A percentile compares a stretch with the other conserved stretches of the same genome.
Conservation (phyloP, 2,888 invertebrate species). For the Orthosia incerta region DNA sequence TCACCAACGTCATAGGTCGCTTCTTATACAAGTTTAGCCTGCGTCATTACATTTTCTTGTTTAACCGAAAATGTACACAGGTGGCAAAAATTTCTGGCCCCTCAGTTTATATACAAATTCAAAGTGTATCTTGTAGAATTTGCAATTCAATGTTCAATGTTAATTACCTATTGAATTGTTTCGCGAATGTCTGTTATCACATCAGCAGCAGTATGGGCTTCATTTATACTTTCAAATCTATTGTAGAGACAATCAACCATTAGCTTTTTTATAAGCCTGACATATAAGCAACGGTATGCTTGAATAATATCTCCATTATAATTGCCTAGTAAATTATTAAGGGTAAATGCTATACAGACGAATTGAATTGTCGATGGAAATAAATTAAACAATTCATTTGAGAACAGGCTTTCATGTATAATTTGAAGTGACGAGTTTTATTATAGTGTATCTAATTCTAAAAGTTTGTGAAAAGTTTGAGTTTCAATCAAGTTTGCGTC, state of each 20-base stretch:
- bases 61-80: constrained; percentile 24
- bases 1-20: constrained; percentile 1
- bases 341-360: background rate
- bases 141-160: constrained; percentile 69
- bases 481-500: constrained; percentile 9
- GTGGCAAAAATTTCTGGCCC: constrained; percentile 30
- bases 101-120: constrained; percentile 40
- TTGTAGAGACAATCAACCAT: constrained; percentile 55
- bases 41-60: constrained; percentile 20
- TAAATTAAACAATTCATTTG: constrained; percentile 16
- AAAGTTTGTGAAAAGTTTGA: constrained; percentile 23
- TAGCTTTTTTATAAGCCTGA: constrained; percentile 43
- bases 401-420: constrained; percentile 18
- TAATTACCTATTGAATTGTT: constrained; percentile 69
- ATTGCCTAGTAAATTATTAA: constrained; percentile 12
- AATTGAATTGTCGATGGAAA: constrained; percentile 17
- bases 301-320: constrained; percentile 47
- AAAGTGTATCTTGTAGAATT: constrained; percentile 53
- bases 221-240: constrained; percentile 63
- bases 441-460: constrained; percentile 4
- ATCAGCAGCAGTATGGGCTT: constrained; percentile 49
- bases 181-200: constrained; percentile 58
- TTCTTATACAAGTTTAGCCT: constrained; percentile 5
- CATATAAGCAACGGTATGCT: constrained; percentile 46
- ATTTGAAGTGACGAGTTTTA: background rate